These are phyloP conservation scores for Bubo bubo DNA, from an alignment of 2,113 vertebrate genomes.

Conservation along the genomic window DNA sequence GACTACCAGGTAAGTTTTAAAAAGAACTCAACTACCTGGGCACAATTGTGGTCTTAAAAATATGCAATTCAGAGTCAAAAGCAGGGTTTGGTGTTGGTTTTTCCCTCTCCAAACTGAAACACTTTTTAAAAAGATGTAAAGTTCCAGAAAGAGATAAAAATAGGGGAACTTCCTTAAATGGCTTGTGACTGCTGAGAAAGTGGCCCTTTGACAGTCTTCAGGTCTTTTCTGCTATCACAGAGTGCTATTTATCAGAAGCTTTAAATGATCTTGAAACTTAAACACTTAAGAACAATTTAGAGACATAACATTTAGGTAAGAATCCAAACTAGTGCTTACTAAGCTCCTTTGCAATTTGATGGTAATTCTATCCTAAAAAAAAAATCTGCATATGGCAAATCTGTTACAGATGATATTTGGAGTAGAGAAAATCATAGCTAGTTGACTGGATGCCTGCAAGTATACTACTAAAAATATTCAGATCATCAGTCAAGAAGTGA, in stretches of 20 bases:
- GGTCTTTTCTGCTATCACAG: not conserved
- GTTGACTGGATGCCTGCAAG: not conserved
- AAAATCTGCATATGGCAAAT: accelerated
- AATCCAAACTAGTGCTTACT: not conserved
- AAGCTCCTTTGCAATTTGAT: not conserved
- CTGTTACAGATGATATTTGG: not conserved
- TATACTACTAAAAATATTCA: not conserved
- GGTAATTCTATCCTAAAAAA: not conserved
- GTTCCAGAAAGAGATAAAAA: not conserved
- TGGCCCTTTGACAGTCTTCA: not conserved
- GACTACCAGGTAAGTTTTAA: not conserved
- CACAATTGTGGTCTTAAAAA: not conserved
- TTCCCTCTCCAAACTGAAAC: not conserved
- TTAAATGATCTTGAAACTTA: not conserved
- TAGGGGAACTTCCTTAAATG: not conserved
- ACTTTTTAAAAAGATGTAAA: not conserved
- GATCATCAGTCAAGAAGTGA: not conserved
- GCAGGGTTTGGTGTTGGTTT: accelerated
- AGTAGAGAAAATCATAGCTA: not conserved
- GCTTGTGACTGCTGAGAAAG: not conserved
- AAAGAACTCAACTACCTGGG: not conserved
- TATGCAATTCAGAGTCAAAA: not conserved
- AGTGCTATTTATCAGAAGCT: not conserved
- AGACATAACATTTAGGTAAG: not conserved
- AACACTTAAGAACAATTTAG: not conserved